These are phyloP conservation scores for Phyto melanocephala DNA, from an alignment of 2,888 invertebrate genomes.

Conservation along the genomic window DNA sequence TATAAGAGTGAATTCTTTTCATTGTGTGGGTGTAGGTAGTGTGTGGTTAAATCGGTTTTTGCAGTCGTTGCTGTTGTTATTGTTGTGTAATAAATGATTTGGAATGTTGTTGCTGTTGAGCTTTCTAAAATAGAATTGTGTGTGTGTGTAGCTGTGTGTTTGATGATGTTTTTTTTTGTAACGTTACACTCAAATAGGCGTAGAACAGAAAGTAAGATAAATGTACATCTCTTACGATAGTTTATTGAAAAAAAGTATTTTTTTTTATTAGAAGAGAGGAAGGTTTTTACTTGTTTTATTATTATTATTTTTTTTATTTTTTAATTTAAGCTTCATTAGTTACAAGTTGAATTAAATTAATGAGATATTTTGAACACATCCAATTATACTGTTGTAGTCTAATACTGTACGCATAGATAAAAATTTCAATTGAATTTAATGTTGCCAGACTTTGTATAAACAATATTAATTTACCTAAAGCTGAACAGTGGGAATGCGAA, in stretches of 20 bases:
- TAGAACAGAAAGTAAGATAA: constrained; percentile 5
- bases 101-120: constrained; percentile 55
- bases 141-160: not conserved
- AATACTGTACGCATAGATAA: not conserved
- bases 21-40: constrained; percentile 29
- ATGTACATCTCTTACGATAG: not conserved
- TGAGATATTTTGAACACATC: not conserved
- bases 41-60: constrained; percentile 28
- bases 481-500: not conserved
- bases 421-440: not conserved
- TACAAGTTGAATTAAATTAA: constrained; percentile 31
- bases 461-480: not conserved
- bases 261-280: not conserved
- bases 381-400: not conserved
- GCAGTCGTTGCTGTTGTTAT: not conserved
- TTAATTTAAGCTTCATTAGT: constrained; percentile 24
- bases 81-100: constrained; percentile 59
- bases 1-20: not conserved
- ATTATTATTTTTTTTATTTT: not conserved
- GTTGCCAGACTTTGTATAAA: not conserved
- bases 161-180: not conserved
- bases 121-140: constrained; percentile 52
- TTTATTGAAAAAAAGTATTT: not conserved
- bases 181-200: constrained; percentile 28
- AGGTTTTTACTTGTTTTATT: constrained; percentile 4